phyloP scores from a whole-genome alignment of 2,888 invertebrate genomes.

The Anticlea derivata region DNA sequence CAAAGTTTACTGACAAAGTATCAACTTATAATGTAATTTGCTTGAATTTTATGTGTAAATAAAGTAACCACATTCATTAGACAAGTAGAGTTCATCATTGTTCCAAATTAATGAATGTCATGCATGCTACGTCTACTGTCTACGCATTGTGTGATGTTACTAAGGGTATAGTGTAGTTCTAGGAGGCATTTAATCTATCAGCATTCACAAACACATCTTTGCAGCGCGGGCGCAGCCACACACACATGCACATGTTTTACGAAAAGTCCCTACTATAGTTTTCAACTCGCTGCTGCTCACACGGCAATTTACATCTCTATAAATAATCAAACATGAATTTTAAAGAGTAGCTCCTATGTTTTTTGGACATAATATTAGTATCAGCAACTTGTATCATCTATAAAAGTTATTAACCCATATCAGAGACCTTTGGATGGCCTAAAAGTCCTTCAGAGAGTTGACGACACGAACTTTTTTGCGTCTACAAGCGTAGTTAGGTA shows the following conservation, averaged over 20 bases:
- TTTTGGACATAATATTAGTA: too few species aligned
- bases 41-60: too few species aligned
- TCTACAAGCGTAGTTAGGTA: too few species aligned
- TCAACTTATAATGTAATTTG: too few species aligned
- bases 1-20: too few species aligned
- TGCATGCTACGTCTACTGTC: constrained; percentile 22
- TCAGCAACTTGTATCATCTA: too few species aligned
- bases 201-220: constrained; percentile 51
- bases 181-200: constrained; percentile 59
- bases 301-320: neutral
- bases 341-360: neutral
- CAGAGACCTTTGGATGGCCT: too few species aligned
- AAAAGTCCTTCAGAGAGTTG: too few species aligned
- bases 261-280: constrained; percentile 35
- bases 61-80: constrained; percentile 5
- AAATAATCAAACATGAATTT: too few species aligned
- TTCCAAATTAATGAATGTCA: constrained; percentile 13
- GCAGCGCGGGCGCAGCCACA: constrained; percentile 48
- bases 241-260: constrained; percentile 38
- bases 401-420: too few species aligned
- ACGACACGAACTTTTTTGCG: too few species aligned
- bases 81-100: constrained; percentile 8
- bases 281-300: constrained; percentile 1
- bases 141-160: constrained; percentile 27
- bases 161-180: constrained; percentile 38